Evolutionary conservation across 2,113 vertebrate species (phyloP), one percentile per base, ranked within the genome.

Genomic region (Melanotaenia duboulayi): DNA sequence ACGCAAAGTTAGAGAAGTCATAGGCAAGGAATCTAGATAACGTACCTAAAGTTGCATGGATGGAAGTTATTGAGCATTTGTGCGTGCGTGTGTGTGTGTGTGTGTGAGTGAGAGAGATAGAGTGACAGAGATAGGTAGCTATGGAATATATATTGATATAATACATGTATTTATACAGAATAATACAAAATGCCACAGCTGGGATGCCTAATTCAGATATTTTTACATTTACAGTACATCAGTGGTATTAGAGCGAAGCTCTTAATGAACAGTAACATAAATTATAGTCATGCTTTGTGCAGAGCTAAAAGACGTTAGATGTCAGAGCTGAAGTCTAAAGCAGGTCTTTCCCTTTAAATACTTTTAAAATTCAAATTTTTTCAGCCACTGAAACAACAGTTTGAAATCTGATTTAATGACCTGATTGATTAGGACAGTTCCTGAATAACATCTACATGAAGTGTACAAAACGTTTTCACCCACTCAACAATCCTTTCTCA

Each of bases 401-500:
- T 51, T 68, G 28, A 76, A 56, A 71, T 52, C 23, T 66, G 72
- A 49, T 76, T 71, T 59, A 44, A 44, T 37, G 32, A 13, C 57
- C 32, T 7, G 7, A 63, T 52, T 76, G 75, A 61, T 86, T 39
- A 46, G 57, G 61, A 74, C 39, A 49, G 66, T 66, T 66, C 28
- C 48, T 76, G 22, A 71, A 66, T 54, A 54, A 51, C 37, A 68
- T 77, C 55, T 71, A 65, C 39, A 66, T 61, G 48, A 76, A 70
- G 25, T 37, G 39, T 56, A 63, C 54, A 50, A 44, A 51, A 42
- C 59, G 57, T 50, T 32, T 78, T 91, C 85, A 89, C 63, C 23
- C 17, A 67, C 77, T 78, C 63, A 74, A 78, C 72, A 80, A 80
- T 89, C 82, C 81, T 69, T 79, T 42, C 58, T 65, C 67, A 58